These are phyloP conservation scores for Homalodisca vitripennis DNA, from an alignment of 1,140 invertebrate species.

Conservation along the genomic window DNA sequence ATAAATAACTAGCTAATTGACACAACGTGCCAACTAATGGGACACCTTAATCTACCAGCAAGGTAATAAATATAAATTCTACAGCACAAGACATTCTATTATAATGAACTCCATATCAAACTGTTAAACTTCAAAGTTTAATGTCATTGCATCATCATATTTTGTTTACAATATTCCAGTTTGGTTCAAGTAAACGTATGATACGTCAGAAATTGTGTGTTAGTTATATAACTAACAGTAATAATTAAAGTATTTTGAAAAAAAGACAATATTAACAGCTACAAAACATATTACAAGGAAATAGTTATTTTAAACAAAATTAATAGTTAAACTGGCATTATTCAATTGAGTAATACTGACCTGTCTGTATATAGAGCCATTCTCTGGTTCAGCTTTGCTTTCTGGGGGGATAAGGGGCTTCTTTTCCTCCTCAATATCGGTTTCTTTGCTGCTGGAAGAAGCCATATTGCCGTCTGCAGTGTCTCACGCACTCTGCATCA, in stretches of 20 bases:
- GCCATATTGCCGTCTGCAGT: too few relatives aligned
- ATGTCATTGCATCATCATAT: too few relatives aligned
- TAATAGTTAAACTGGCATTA: background rate
- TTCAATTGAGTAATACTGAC: background rate
- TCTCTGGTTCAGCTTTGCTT: background rate
- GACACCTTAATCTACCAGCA: too few relatives aligned
- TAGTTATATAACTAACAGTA: background rate
- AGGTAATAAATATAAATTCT: too few relatives aligned
- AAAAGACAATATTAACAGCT: background rate
- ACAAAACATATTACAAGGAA: background rate
- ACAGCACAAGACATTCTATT: too few relatives aligned
- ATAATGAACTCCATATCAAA: too few relatives aligned
- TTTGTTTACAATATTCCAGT: background rate
- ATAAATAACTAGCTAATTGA: too few relatives aligned
- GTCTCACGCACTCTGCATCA: too few relatives aligned
- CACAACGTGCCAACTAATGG: too few relatives aligned
- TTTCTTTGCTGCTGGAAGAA: background rate
- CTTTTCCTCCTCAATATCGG: background rate
- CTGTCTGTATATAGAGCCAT: background rate
- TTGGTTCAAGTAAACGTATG: background rate
- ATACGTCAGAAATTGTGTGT: background rate
- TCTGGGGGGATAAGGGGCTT: constrained; percentile 10
- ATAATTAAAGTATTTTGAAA: background rate
- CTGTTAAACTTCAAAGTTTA: too few relatives aligned
- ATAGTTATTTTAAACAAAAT: background rate